Base-by-base conservation (phyloP, 1,140 invertebrate species). In the Drosophila parvula region DNA sequence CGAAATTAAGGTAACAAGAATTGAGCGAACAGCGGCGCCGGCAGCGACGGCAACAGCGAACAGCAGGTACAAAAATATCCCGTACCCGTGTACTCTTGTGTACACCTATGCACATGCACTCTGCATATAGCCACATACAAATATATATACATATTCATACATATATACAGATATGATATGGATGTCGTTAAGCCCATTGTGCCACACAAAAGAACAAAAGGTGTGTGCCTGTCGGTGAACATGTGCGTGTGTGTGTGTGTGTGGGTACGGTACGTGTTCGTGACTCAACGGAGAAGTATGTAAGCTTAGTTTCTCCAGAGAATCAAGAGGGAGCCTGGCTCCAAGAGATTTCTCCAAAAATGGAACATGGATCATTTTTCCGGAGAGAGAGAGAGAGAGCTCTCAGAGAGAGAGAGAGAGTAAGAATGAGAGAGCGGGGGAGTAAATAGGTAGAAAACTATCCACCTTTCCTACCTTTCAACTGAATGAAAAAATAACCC, bases 181-280 rank as follows among this genome's bases (percentile, higher is more conserved):
- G 50, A 60, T 64, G 51, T 61, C 56, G 71, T 62, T 83, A 78
- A 80, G 84, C 65, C 79, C 82, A 81, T 88, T 86, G 79, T 65
- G 73, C 71, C 78, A 65, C 70, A 86, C 69, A 81, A 88, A 85
- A 85, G 71, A 89, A 83, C 76, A 88, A 79, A 88, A 79, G 81
- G 68, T 78, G 67, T 57, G 27, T 58, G 16, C 51, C 11, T 27
- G 51, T 4, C 8, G 16, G 30, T 53, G 50, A 22, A 3, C 22
- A n/a, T n/a, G n/a, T n/a, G n/a, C n/a, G 9, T 48, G 28, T 28
- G 10, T 44, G 41, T 65, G 30, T 53, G 41, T 61, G 45, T 45
- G 50, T 58, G 61, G 74, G 41, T 50, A 60, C 55, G 74, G 41
- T 50, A 60, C 55, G 60, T 74, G 53, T 70, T 51, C 62, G 78